Percentiles rank a stretch among this genome's conserved stretches.
Evolutionary conservation across 2,113 vertebrate genomes (phyloP).

Genomic region (Laticauda laticaudata): DNA sequence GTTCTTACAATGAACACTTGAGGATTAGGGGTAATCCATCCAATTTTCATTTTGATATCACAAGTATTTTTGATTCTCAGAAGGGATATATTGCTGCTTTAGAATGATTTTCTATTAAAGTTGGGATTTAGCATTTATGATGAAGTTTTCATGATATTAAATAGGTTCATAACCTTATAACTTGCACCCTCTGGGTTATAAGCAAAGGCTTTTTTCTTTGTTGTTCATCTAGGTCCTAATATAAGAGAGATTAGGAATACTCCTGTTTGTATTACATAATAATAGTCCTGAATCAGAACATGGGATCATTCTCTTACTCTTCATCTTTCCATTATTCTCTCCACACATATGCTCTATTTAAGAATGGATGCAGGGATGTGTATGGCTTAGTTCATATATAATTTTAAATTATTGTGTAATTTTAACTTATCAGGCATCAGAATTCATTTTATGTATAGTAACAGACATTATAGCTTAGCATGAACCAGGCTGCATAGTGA

Average conservation of each 20-base stretch:
- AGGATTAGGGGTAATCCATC: conserved; percentile 16
- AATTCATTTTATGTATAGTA: background rate
- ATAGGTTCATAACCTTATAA: background rate
- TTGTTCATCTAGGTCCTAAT: background rate
- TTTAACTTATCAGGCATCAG: background rate
- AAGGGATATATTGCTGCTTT: background rate
- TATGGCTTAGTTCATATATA: background rate
- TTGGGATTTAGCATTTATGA: conserved; percentile 6
- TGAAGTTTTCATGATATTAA: conserved; percentile 1
- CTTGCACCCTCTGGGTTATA: background rate
- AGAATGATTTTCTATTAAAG: conserved; percentile 8
- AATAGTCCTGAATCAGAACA: background rate
- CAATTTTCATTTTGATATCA: conserved; percentile 40
- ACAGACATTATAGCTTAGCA: background rate
- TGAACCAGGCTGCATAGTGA: background rate
- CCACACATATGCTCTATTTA: background rate
- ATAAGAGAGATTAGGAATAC: background rate
- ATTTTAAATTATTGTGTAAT: background rate
- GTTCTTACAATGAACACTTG: conserved; percentile 10
- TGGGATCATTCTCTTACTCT: background rate
- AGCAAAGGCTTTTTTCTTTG: background rate
- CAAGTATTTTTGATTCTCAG: conserved; percentile 15
- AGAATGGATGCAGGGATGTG: background rate
- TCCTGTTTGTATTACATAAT: background rate
- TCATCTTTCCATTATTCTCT: background rate